Evolutionary conservation across 2,888 invertebrate genomes (phyloP).

Genomic region (Corythucha ciliata): DNA sequence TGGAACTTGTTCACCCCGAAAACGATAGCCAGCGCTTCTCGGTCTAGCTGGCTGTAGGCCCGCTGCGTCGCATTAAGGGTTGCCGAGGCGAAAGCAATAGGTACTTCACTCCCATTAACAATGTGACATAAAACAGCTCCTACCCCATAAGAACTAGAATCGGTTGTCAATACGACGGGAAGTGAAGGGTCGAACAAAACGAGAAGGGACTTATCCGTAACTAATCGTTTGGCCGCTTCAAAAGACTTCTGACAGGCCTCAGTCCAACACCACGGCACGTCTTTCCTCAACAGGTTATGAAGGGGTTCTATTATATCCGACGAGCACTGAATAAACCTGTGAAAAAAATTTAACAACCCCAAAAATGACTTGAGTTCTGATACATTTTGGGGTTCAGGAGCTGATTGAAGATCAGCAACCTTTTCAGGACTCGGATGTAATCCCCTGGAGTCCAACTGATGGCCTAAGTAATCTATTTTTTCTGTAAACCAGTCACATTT

Average conservation of each 20-base stretch:
- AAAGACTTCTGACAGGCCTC: slow-evolving; percentile 6
- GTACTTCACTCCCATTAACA: background rate
- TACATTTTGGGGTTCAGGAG: background rate
- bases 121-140: slow-evolving; percentile 33
- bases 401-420: background rate
- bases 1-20: slow-evolving; percentile 18
- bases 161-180: slow-evolving; percentile 35
- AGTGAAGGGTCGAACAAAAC: slow-evolving; percentile 31
- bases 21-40: slow-evolving; percentile 2
- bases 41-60: background rate
- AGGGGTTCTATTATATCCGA: slow-evolving; percentile 6
- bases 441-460: background rate
- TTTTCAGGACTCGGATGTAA: background rate
- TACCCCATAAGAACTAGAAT: slow-evolving; percentile 33
- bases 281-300: slow-evolving; percentile 13
- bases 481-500: slow-evolving; percentile 2
- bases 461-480: background rate
- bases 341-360: slow-evolving; percentile 18
- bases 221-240: background rate
- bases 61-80: background rate
- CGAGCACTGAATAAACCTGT: slow-evolving; percentile 12
- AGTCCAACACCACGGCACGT: slow-evolving; percentile 8
- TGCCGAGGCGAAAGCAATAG: slow-evolving; percentile 13
- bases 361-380: slow-evolving; percentile 7
- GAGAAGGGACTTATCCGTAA: slow-evolving; percentile 34